Evolutionary conservation across 1,140 invertebrate species (phyloP).

Genomic region (Cyclargus thomasi): DNA sequence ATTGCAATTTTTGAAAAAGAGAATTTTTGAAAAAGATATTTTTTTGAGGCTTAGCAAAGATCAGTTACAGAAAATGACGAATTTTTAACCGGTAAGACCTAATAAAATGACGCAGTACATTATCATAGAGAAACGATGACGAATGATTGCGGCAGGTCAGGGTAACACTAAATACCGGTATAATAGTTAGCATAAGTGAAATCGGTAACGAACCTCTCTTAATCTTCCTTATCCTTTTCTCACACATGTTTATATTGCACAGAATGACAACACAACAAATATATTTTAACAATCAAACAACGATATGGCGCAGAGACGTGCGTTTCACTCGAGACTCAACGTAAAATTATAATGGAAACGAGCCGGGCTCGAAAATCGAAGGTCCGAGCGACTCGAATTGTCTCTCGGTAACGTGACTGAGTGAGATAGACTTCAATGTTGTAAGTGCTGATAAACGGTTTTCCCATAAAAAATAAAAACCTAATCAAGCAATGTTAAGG

Average conservation of each 20-base stretch:
- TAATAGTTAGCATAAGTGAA: constrained; percentile 18
- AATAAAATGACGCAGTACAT: too few species aligned
- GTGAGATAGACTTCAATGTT: constrained; percentile 42
- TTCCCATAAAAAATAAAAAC: background rate
- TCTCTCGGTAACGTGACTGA: constrained; percentile 28
- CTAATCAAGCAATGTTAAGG: too few species aligned
- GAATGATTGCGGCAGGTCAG: constrained; percentile 43
- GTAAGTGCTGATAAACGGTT: constrained; percentile 26
- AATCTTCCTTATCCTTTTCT: constrained; percentile 58
- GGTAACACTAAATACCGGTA: constrained; percentile 16
- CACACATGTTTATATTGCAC: constrained; percentile 56
- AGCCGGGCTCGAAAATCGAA: constrained; percentile 50
- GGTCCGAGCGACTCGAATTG: constrained; percentile 29
- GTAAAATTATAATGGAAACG: constrained; percentile 31
- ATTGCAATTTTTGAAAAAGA: too few species aligned
- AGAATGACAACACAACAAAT: constrained; percentile 37
- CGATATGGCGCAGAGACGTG: constrained; percentile 30
- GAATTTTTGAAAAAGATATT: too few species aligned
- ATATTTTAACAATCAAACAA: constrained; percentile 25
- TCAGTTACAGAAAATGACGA: too few species aligned
- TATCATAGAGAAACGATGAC: constrained; percentile 7
- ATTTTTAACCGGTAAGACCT: too few species aligned
- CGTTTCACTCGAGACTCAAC: constrained; percentile 31
- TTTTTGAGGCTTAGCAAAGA: too few species aligned
- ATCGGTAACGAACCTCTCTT: constrained; percentile 48